A percentile compares a stretch with the other conserved stretches of the same genome.
phyloP scores from a whole-genome alignment of 2,113 vertebrate genomes.

The Microcebus murinus region DNA sequence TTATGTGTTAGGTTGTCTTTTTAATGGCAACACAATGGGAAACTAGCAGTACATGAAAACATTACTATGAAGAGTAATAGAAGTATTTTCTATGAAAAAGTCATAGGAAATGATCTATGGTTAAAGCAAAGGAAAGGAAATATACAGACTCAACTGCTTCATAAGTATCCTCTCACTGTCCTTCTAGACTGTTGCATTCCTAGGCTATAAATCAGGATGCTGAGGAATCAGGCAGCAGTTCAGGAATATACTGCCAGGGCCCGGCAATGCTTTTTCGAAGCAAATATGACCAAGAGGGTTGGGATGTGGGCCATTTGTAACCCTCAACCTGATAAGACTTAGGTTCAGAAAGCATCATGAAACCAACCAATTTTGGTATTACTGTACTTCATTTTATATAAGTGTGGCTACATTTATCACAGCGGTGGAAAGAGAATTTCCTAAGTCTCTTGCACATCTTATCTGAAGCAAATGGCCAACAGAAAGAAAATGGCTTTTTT shows the following conservation, averaged over 20 bases:
- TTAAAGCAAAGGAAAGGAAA: not conserved
- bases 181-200: not conserved
- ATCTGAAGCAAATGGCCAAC: constrained; percentile 6
- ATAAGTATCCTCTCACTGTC: not conserved
- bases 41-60: constrained; percentile 47
- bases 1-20: not conserved
- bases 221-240: not conserved
- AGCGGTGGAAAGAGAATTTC: not conserved
- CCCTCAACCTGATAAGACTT: not conserved
- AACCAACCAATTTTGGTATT: not conserved
- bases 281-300: accelerated
- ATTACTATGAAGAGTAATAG: constrained; percentile 70
- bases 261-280: not conserved
- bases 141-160: not conserved
- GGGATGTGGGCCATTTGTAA: not conserved
- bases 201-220: not conserved
- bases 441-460: not conserved
- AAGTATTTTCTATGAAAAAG: constrained; percentile 71
- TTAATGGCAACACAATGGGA: not conserved
- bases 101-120: not conserved
- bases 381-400: not conserved
- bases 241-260: not conserved
- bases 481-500: not conserved
- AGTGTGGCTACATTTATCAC: not conserved
- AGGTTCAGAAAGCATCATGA: not conserved